These are phyloP conservation scores for Plumapathes pennacea DNA, from an alignment of 92 coral and sea anemone genomes.

Conservation along the genomic window DNA sequence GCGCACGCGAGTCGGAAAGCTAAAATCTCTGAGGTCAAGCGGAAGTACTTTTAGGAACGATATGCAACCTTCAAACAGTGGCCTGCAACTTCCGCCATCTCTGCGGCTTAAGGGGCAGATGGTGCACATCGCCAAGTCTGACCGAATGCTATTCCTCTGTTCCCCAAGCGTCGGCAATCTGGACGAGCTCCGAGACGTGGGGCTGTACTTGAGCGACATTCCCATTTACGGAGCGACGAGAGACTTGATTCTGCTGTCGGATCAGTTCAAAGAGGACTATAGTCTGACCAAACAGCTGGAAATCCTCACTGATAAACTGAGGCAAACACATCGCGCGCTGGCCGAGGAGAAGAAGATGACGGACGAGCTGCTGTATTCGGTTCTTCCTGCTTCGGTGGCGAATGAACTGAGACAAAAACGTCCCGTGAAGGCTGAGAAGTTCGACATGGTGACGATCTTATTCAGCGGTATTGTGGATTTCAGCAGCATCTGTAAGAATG, in stretches of 20 bases:
- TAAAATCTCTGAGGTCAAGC: slow-evolving; percentile 22
- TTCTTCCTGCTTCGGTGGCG: slow-evolving; percentile 86
- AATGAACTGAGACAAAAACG: slow-evolving; percentile 86
- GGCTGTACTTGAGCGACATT: slow-evolving; percentile 84
- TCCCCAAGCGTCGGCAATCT: slow-evolving; percentile 88
- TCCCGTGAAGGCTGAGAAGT: slow-evolving; percentile 82
- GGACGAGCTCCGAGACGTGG: slow-evolving; percentile 71
- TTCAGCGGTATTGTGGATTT: slow-evolving; percentile 88
- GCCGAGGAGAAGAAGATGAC: slow-evolving; percentile 84
- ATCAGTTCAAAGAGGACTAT: slow-evolving; percentile 84
- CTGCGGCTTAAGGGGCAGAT: slow-evolving; percentile 76
- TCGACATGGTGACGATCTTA: slow-evolving; percentile 81
- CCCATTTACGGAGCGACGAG: slow-evolving; percentile 87
- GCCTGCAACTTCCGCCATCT: slow-evolving; percentile 4
- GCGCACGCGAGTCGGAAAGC: slow-evolving; percentile 59
- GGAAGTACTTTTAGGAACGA: too few species aligned
- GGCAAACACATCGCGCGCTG: slow-evolving; percentile 82
- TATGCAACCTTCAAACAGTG: slow-evolving; percentile 3
- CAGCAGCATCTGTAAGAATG: slow-evolving; percentile 69
- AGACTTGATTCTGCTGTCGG: slow-evolving; percentile 79
- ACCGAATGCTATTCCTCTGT: slow-evolving; percentile 72
- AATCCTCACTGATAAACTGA: slow-evolving; percentile 76
- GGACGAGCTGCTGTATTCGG: slow-evolving; percentile 78
- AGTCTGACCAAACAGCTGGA: slow-evolving; percentile 78
- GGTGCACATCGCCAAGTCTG: slow-evolving; percentile 72